These are phyloP conservation scores for Amphiduros pacificus DNA, from an alignment of 2,888 invertebrate genomes.

Conservation along the genomic window DNA sequence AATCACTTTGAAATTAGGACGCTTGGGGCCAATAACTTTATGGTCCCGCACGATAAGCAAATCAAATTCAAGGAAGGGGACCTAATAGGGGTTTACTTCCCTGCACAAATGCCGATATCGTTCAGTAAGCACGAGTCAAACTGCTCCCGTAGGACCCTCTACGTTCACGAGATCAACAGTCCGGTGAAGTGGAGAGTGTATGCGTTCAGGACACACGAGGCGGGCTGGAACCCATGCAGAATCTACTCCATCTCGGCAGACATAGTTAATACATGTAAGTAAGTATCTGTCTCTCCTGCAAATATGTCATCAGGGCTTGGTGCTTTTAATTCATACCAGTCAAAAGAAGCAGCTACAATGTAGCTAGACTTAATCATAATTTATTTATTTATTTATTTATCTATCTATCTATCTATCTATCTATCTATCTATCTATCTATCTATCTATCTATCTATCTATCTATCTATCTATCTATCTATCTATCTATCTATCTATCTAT, in stretches of 20 bases:
- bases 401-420: too few species aligned
- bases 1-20: conserved; percentile 3
- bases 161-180: conserved; percentile 5
- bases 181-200: conserved; percentile 1
- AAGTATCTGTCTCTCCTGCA: too few species aligned
- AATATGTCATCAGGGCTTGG: too few species aligned
- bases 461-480: too few species aligned
- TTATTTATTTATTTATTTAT: too few species aligned
- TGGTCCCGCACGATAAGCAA: neutral
- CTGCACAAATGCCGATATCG: conserved; percentile 12
- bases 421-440: too few species aligned
- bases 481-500: too few species aligned
- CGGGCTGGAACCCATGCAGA: conserved; percentile 19
- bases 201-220: conserved; percentile 9
- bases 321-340: too few species aligned
- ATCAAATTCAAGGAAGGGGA: conserved; percentile 17
- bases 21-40: conserved; percentile 6
- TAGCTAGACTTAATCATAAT: too few species aligned
- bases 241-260: conserved; percentile 17
- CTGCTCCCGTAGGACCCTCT: conserved; percentile 10
- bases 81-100: conserved; percentile 16
- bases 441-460: too few species aligned
- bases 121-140: conserved; percentile 5
- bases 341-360: too few species aligned
- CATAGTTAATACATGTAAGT: conserved; percentile 15